A percentile compares a stretch with the other conserved stretches of the same genome.
Evolutionary conservation across 2,113 vertebrate genomes (phyloP).

Genomic region (Corythoichthys haematopterus): DNA sequence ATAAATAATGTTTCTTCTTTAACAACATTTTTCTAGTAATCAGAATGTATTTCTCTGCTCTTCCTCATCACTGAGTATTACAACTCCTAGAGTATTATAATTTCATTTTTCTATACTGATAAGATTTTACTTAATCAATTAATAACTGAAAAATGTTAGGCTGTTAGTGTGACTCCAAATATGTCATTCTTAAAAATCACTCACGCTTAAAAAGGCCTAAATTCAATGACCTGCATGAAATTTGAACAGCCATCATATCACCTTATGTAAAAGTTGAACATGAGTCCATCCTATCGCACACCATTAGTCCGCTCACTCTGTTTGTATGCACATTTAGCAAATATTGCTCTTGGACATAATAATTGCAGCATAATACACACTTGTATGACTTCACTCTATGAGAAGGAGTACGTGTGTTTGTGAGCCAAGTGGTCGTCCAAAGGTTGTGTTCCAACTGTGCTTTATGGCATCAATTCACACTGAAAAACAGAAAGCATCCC

Average conservation of each 20-base stretch:
- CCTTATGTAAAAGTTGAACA: not conserved
- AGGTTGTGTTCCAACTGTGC: constrained; percentile 72
- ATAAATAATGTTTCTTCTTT: no score
- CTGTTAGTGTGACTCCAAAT: no score
- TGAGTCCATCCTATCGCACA: not conserved
- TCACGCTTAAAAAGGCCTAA: no score
- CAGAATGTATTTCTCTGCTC: no score
- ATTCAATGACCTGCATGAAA: not conserved
- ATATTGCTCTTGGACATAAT: not conserved
- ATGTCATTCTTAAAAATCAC: no score
- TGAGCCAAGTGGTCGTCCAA: constrained; percentile 58
- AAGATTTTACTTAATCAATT: no score
- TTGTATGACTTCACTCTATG: not conserved
- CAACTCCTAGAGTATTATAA: no score
- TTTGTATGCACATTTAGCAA: constrained; percentile 3
- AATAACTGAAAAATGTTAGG: no score
- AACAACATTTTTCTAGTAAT: no score
- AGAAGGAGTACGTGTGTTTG: constrained; percentile 23
- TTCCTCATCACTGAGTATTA: no score
- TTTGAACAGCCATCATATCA: not conserved
- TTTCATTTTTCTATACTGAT: no score
- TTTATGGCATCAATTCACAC: constrained; percentile 60
- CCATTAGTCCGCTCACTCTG: not conserved
- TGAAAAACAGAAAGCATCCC: constrained; percentile 19
- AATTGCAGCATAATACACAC: not conserved